Evolutionary conservation across 2,888 invertebrate species (phyloP).

Genomic region (Orthosia cruda): DNA sequence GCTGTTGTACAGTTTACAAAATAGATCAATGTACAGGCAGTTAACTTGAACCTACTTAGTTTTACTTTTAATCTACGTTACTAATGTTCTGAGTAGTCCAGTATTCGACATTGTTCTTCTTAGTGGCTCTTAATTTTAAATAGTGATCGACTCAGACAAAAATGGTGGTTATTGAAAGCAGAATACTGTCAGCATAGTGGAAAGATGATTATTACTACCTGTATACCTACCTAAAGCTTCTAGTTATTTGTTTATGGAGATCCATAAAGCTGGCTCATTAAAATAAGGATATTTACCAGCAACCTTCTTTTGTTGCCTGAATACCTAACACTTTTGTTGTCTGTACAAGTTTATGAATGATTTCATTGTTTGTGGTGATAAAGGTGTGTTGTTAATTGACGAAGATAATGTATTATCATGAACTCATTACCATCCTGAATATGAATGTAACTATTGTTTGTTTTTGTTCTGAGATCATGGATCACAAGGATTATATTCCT

Average conservation of each 20-base stretch:
- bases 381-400: slow-evolving; percentile 57
- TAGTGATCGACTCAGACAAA: not conserved
- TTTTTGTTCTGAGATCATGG: slow-evolving; percentile 25
- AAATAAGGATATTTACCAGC: not conserved
- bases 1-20: slow-evolving; percentile 26
- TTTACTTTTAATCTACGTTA: not conserved
- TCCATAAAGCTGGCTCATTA: not conserved
- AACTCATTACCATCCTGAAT: slow-evolving; percentile 34
- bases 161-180: not conserved
- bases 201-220: not conserved
- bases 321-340: slow-evolving; percentile 18
- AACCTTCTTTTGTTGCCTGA: not conserved
- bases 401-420: slow-evolving; percentile 33
- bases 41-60: not conserved
- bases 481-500: not conserved
- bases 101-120: not conserved
- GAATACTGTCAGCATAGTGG: not conserved
- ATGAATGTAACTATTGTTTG: slow-evolving; percentile 35
- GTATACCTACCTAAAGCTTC: not conserved
- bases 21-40: not conserved
- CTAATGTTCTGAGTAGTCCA: not conserved
- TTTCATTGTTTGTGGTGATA: slow-evolving; percentile 50
- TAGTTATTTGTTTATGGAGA: no score
- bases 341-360: slow-evolving; percentile 35
- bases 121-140: not conserved